phyloP scores from a whole-genome alignment of 2,888 invertebrate genomes.

The Pycnomerus fuliginosus region DNA sequence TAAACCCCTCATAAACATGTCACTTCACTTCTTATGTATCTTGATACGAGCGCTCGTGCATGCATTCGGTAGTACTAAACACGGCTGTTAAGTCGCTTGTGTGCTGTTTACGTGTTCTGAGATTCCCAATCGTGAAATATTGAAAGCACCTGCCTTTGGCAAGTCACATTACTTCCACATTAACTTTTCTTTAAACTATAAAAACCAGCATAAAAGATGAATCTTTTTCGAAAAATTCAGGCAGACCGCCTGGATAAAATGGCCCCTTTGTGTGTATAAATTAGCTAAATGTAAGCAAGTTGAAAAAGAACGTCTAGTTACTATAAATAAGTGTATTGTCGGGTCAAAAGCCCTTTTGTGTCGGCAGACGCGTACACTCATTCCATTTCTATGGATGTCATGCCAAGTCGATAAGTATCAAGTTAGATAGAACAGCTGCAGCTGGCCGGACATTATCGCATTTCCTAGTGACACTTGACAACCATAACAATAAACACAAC shows the following conservation, averaged over 20 bases:
- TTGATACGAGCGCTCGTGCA: conserved; percentile 36
- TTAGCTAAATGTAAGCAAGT: too few species aligned
- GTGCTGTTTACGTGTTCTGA: conserved; percentile 33
- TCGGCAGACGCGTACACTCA: conserved; percentile 9
- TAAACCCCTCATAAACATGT: conserved; percentile 33
- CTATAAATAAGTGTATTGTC: conserved; percentile 23
- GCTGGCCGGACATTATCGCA: conserved; percentile 40
- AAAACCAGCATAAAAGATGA: too few species aligned
- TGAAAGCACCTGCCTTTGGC: too few species aligned
- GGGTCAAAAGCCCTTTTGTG: conserved; percentile 11
- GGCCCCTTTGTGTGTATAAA: too few species aligned
- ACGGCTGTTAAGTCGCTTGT: conserved; percentile 34
- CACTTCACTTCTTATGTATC: conserved; percentile 33
- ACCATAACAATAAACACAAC: conserved; percentile 50
- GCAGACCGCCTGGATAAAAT: too few species aligned
- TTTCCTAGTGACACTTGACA: conserved; percentile 48
- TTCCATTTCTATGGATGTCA: conserved; percentile 33
- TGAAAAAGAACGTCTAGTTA: too few species aligned
- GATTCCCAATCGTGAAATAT: conserved; percentile 34
- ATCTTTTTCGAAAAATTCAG: too few species aligned
- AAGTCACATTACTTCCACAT: too few species aligned
- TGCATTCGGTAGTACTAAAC: conserved; percentile 38
- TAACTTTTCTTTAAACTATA: too few species aligned
- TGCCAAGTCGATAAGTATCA: conserved; percentile 41
- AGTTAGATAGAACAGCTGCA: conserved; percentile 36